Base-by-base conservation (phyloP, 2,797 vertebrate species). In the Diceros bicornis region DNA sequence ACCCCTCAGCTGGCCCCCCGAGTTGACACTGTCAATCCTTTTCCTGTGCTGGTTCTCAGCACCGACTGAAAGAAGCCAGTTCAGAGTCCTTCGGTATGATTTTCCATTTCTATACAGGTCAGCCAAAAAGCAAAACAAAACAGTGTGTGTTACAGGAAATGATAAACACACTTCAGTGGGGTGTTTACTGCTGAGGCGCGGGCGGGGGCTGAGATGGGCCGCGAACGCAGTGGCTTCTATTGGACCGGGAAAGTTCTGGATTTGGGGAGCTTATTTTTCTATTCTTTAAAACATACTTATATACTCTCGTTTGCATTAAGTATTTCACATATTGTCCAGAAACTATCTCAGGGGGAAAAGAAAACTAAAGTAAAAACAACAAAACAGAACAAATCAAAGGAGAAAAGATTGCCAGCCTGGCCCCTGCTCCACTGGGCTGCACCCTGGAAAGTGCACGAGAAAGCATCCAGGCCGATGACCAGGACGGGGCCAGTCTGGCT, bases 21-120 rank as follows among this genome's bases (percentile, higher is more conserved):
- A 34, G 29, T 37, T 8, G 4, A n/a, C 52, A 17, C 0, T 0
- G 11, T 6, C 41, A 7, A 55, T 16, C 1, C 2, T 6, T 68
- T 27, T 14, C n/a, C 47, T 17, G 16, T 12, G 25, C 41, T 7
- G 62, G 16, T 17, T 82, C 68, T 87, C 8, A 4, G 34, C 34
- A 32, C 16, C 0, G 2, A 41, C 61, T 16, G n/a, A 8, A 34
- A 66, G 71, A 55, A 68, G 62, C 29, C 44, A 50, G 37, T 12
- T 78, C 69, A 16, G 47, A 61, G 55, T 10, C 14, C 27, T 47
- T 2, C 3, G 4, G 10, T 34, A 7, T 3, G 27, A 37, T 16
- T 25, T 20, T 8, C 20, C 13, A 4, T 82, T 32, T 69, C 17
- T 20, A 41, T 13, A 29, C 52, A 59, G 13, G 64, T 72, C 71